Conservation (phyloP, 2,113 vertebrate species). For the Cervus canadensis region DNA sequence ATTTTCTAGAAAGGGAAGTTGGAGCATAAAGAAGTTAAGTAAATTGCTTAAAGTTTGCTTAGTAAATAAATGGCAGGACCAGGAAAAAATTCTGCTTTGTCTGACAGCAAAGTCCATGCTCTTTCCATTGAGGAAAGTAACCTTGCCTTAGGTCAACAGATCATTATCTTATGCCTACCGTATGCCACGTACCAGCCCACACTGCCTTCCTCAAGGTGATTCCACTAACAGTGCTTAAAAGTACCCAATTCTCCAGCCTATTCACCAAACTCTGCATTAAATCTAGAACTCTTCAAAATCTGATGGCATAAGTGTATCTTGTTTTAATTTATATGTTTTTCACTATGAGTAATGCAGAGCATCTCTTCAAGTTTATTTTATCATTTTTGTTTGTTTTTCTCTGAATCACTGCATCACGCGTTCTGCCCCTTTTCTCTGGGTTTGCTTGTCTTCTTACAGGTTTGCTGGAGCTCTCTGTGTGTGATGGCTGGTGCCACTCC, state of each 20-base stretch:
- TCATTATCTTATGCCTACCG: not conserved
- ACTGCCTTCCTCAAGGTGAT: not conserved
- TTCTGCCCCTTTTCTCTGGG: not conserved
- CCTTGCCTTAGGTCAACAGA: not conserved
- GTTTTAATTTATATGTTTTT: not conserved
- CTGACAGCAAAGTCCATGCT: not conserved
- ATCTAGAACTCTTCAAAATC: not conserved
- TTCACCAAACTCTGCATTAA: not conserved
- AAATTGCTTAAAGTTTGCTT: constrained; percentile 36
- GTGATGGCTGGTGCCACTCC: not conserved
- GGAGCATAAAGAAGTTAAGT: not conserved
- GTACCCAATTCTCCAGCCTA: not conserved
- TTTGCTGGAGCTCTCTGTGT: not conserved
- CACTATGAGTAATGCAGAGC: not conserved
- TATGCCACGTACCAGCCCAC: not conserved
- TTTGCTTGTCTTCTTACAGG: not conserved
- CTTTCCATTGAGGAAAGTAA: not conserved
- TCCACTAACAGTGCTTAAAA: not conserved
- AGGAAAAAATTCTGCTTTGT: not conserved
- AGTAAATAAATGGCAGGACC: constrained; percentile 32
- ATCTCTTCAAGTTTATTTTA: not conserved
- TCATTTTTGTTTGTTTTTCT: not conserved
- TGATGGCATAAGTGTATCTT: not conserved
- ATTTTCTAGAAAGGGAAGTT: constrained; percentile 46
- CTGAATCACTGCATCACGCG: not conserved